Evolutionary conservation across 1,140 invertebrate genomes (phyloP).

Genomic region (Rhagoletis zephyria): DNA sequence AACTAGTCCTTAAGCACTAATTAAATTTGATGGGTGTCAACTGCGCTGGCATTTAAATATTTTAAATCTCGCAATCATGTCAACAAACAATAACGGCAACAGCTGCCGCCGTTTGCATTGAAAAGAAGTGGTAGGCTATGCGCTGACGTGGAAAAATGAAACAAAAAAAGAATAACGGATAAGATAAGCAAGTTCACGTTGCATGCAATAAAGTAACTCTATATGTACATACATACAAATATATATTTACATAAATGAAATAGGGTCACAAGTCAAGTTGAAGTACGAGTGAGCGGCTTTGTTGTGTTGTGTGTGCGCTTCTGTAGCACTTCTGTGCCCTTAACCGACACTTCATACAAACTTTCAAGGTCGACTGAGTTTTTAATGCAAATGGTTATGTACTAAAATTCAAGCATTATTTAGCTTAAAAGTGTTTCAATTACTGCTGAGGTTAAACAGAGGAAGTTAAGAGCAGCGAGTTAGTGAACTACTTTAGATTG

Average conservation of each 20-base stretch:
- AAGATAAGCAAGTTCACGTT: constrained; percentile 14
- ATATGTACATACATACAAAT: background rate
- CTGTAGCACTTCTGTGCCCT: background rate
- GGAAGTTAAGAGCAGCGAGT: background rate
- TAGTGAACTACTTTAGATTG: background rate
- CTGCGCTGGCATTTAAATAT: background rate
- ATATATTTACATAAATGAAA: background rate
- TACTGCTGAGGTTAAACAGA: too few relatives aligned
- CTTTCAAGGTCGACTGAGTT: too few relatives aligned
- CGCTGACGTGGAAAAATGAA: background rate
- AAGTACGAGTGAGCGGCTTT: background rate
- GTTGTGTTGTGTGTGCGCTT: background rate
- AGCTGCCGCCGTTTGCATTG: background rate
- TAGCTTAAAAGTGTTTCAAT: too few relatives aligned
- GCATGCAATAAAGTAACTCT: too few relatives aligned
- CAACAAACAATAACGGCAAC: background rate
- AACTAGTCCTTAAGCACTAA: background rate
- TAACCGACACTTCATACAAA: too few relatives aligned
- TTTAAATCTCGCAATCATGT: background rate
- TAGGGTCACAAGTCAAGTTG: constrained; percentile 11
- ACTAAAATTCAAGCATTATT: too few relatives aligned
- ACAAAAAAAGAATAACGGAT: background rate
- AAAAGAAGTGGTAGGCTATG: background rate
- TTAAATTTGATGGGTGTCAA: constrained; percentile 16
- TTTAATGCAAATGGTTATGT: too few relatives aligned